phyloP scores from a whole-genome alignment of 2,888 invertebrate genomes.

The Tetropium fuscum region DNA sequence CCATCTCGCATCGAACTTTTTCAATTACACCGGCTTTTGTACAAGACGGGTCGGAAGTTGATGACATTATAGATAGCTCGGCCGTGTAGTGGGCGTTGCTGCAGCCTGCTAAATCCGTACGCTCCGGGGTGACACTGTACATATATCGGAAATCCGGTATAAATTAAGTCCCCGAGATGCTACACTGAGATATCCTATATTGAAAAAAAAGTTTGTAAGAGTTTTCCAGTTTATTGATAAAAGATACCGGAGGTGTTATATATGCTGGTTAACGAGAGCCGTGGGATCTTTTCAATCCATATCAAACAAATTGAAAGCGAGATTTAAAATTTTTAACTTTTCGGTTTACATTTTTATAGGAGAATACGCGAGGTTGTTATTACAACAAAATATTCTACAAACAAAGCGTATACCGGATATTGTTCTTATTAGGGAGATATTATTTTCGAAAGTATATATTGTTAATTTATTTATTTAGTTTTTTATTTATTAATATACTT shows the following conservation, averaged over 20 bases:
- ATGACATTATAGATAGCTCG: constrained; percentile 30
- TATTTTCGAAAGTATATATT: too few species aligned
- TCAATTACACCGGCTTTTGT: constrained; percentile 27
- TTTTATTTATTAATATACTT: too few species aligned
- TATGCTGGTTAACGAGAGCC: too few species aligned
- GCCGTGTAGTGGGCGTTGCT: constrained; percentile 15
- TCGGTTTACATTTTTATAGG: too few species aligned
- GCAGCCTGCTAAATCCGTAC: constrained; percentile 25
- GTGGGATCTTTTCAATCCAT: too few species aligned
- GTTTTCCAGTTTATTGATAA: constrained; percentile 4
- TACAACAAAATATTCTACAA: too few species aligned
- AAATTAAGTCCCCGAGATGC: constrained; percentile 21
- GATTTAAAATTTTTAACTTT: too few species aligned
- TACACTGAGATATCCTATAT: background rate
- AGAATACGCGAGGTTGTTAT: too few species aligned
- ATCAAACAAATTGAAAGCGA: too few species aligned
- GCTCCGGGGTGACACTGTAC: constrained; percentile 26
- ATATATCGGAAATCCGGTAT: constrained; percentile 30
- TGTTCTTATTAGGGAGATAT: too few species aligned
- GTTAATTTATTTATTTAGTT: too few species aligned
- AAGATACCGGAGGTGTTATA: background rate
- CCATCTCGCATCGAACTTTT: constrained; percentile 18
- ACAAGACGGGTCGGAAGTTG: constrained; percentile 16
- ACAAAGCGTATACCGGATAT: too few species aligned
- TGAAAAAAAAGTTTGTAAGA: constrained; percentile 6